phyloP scores from a whole-genome alignment of 2,888 invertebrate genomes.

The Ptychoptera albimana region DNA sequence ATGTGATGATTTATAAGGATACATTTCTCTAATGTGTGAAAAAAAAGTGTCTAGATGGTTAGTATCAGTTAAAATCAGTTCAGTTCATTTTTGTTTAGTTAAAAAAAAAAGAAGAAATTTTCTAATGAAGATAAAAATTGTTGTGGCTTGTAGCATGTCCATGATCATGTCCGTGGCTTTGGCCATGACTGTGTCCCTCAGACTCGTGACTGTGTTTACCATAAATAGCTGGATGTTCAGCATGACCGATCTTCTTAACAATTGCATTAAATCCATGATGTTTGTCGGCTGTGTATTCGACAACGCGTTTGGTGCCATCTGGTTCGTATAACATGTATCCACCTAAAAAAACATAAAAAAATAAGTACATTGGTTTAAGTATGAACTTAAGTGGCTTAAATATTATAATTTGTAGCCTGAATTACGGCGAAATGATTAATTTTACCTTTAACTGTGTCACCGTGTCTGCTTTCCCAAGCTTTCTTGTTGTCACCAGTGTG shows the following conservation, averaged over 20 bases:
- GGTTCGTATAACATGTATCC: constrained; percentile 23
- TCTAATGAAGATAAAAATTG: too few relatives aligned
- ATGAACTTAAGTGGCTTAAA: background rate
- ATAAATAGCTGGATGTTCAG: constrained; percentile 9
- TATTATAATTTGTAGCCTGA: background rate
- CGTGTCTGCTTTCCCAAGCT: constrained; percentile 26
- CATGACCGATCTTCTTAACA: constrained; percentile 19
- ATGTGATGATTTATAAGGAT: too few relatives aligned
- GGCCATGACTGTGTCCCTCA: constrained; percentile 2
- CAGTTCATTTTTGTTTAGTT: too few relatives aligned
- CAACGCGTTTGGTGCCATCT: constrained; percentile 23
- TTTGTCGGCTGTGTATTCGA: constrained; percentile 21
- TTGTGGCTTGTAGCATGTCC: background rate
- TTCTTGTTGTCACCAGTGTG: constrained; percentile 23
- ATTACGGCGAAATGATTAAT: background rate
- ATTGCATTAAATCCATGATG: constrained; percentile 22
- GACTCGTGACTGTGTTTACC: constrained; percentile 1
- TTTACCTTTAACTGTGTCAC: constrained; percentile 27
- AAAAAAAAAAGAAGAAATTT: too few relatives aligned
- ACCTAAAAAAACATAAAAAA: background rate
- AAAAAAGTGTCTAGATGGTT: too few relatives aligned
- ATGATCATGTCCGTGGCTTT: background rate
- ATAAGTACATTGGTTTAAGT: background rate
- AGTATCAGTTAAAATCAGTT: too few relatives aligned
- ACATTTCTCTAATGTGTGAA: too few relatives aligned